Base-by-base conservation (phyloP, 2,113 vertebrate species). In the Periophthalmodon schlosseri region DNA sequence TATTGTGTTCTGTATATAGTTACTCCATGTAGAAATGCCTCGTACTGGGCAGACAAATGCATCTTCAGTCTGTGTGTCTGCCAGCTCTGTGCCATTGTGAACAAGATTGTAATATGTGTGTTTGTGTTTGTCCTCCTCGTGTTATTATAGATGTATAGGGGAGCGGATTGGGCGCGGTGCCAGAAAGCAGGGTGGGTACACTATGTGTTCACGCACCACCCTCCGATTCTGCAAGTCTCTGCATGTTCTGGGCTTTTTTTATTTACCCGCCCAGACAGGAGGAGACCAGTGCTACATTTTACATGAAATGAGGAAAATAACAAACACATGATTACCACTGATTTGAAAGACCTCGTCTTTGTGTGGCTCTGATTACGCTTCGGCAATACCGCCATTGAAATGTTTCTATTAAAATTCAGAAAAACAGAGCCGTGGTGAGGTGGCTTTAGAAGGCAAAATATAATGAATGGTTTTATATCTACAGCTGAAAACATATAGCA, bases 121-220 rank as follows among this genome's bases (percentile, higher is more conserved):
- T 64, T 65, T 69, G 57, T 50, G 12, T 67, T 7, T 74, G 65
- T 67, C 24, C 24, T 28, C 23, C 68, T 50, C 28, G 61, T 57
- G 46, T 77, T 69, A 58, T 54, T 78, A 60, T 78, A 44, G 76
- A 58, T 75, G 76, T 69, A 73, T 69, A 70, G 47, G 74, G 68
- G 83, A 83, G 73, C 75, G 79, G 69, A 75, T 5, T 79, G 72
- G 77, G 89, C 84, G 71, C 0, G 7, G 23, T 64, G 81, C 84
- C 87, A 89, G 83, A 63, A 78, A 72, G 60, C 75, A 63, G 84
- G 86, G 81, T 80, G 84, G 83, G 87, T 78, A 81, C 81, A 84
- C 76, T 57, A 67, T 72, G 84, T 75, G 84, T 78, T 81, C 75
- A 33, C 69, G 75, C 71, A 46, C 64, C 68, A 49, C 71, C 71